Evolutionary conservation across 2,888 invertebrate species (phyloP), one percentile per base, ranked within the genome.

Genomic region (Pyralis farinalis): DNA sequence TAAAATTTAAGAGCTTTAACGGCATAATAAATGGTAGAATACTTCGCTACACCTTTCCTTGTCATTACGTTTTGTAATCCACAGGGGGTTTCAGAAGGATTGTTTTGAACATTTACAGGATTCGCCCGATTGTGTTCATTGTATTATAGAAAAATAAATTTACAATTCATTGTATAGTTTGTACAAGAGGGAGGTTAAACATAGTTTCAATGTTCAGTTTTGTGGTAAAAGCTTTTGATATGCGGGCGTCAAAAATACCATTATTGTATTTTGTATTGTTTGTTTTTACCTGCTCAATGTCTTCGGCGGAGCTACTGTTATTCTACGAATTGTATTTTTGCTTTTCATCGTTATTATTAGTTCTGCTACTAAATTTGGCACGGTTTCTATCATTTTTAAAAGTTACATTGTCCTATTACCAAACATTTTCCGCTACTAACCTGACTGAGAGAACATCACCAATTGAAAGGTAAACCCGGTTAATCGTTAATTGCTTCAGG

Each of bases 51-150:
- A 79, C 75, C 73, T 79, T 74, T 74, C 59, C 58, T 64, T 71
- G 70, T 74, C 69, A 74, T 76, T 79, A 74, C 65, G 62, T 60
- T 62, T 74, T 66, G 62, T 65, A 59, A 71, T 71, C 80, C 58
- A 54, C 72, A 55, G 82, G 80, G 70, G 75, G 74, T 66, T 67
- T 58, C 55, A 55, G 50, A 51, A 46, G 58, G 55, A 72, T 80
- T 80, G 79, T 82, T 78, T 81, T 67, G 66, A 49, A 55, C 53
- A 63, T 71, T 77, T 78, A 71, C 60, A 72, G 76, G 72, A 75
- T 68, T 78, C 66, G 70, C 54, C 63, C 59, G 68, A 72, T 80
- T 72, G 68, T 65, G 45, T 61, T 57, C 43, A 63, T 64, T 68
- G 63, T 71, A 61, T 65, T 71, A 60, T 53, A 66, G 55, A 56